phyloP scores from a whole-genome alignment of 1,140 invertebrate species.

The Ceratina australensis region DNA sequence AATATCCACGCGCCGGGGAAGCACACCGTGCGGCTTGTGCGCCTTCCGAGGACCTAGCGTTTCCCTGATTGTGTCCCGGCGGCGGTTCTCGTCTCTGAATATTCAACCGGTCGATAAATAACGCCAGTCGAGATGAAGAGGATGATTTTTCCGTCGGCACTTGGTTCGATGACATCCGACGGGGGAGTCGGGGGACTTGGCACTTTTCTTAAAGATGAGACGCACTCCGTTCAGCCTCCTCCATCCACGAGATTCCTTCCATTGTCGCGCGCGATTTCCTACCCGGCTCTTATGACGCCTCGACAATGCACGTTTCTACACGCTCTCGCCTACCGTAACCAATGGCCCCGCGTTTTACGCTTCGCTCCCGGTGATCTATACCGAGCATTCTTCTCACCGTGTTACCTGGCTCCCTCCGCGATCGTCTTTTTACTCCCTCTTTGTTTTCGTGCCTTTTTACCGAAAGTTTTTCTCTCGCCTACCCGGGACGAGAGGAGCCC shows the following conservation, averaged over 20 bases:
- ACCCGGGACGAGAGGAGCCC: not conserved
- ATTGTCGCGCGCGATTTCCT: constrained; percentile 63
- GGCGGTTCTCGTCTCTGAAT: constrained; percentile 63
- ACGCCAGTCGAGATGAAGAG: constrained; percentile 49
- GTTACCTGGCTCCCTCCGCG: not conserved
- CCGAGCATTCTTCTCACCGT: constrained; percentile 34
- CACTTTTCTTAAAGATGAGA: constrained; percentile 46
- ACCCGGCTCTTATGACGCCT: constrained; percentile 51
- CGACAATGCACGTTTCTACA: constrained; percentile 53
- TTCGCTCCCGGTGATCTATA: constrained; percentile 39
- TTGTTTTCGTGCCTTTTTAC: not conserved
- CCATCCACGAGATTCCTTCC: constrained; percentile 19
- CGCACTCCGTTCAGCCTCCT: not conserved
- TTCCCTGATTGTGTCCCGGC: constrained; percentile 40
- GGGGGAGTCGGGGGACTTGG: not conserved
- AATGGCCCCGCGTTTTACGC: constrained; percentile 47
- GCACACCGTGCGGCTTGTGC: constrained; percentile 25
- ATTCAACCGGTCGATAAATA: constrained; percentile 67
- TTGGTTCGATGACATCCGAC: not conserved
- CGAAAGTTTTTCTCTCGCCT: no score
- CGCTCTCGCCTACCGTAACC: constrained; percentile 47
- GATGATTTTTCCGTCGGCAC: constrained; percentile 43
- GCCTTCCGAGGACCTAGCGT: constrained; percentile 15
- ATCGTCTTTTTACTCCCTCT: not conserved
- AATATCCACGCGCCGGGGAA: constrained; percentile 45